Evolutionary conservation across 2,797 vertebrate species (phyloP), one percentile per base, ranked within the genome.

Genomic region (Lutjanus argentimaculatus): DNA sequence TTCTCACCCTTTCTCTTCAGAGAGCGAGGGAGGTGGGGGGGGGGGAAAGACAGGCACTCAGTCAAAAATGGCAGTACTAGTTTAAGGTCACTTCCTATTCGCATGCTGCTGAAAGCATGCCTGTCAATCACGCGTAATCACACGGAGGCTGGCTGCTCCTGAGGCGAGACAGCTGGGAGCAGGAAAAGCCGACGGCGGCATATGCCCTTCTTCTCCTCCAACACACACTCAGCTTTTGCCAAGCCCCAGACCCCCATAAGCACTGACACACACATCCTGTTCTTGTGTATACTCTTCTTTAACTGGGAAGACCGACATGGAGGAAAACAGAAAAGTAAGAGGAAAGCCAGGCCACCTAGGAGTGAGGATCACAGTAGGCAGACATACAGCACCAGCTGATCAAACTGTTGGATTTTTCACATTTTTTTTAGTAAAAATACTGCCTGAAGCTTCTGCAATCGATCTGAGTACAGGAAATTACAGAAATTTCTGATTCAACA

Each of bases 51-150:
- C 89, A 88, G 88, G 85, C 87, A 91, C 92, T 88, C 89, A 76
- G 85, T 95, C 89, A 93, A 91, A 96, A 88, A 77, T 78, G 81
- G 85, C 93, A 87, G 89, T 7, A 85, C 61, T 90, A 90, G 94
- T 94, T 95, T 93, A 94, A 95, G 96, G 95, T 96, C 94, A 96
- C 85, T 94, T 95, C 91, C 95, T 93, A 87, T 88, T 88, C 40
- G 58, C 79, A 51, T 56, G 87, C 92, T 0, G 88, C 94, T 89
- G 88, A 91, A 88, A 93, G 94, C 91, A 21, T 13, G 55, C 1
- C 92, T 94, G 95, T 95, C 96, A 93, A 68, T 95, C 95, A 96
- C 68, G 66, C 7, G 67, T 89, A 91, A 77, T 94, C 93, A 94
- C 88, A 86, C 7, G 59, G 89, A 89, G 77, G 77, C 85, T 45